Percentiles rank a stretch among this genome's conserved stretches.
Evolutionary conservation across 2,888 invertebrate species (phyloP).

Genomic region (Caenorhabditis sp.): DNA sequence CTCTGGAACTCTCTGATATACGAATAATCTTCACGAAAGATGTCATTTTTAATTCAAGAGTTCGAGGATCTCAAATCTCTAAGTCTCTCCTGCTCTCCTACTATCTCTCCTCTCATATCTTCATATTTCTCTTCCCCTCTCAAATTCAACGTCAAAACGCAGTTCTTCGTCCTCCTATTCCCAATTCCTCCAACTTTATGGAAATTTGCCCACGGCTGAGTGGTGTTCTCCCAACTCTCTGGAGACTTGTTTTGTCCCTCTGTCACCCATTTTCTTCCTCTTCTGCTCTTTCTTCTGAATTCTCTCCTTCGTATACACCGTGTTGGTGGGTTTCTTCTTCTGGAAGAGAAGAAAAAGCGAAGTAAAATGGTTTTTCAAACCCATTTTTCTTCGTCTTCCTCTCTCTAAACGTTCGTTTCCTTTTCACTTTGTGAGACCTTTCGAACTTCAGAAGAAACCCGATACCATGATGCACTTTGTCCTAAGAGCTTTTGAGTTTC

Average conservation of each 20-base stretch:
- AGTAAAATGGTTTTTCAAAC: neutral
- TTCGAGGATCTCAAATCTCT: constrained; percentile 4
- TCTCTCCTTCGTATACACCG: constrained; percentile 14
- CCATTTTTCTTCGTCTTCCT: constrained; percentile 4
- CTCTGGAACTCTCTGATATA: too few species aligned
- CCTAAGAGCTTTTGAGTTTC: constrained; percentile 14
- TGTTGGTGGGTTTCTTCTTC: constrained; percentile 21
- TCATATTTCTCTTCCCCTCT: constrained; percentile 10
- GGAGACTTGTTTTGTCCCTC: constrained; percentile 61
- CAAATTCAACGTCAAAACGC: constrained; percentile 23
- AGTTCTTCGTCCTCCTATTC: too few species aligned
- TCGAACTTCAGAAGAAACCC: constrained; percentile 9
- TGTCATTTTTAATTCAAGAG: neutral
- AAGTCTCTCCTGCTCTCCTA: neutral
- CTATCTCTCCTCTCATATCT: constrained; percentile 11
- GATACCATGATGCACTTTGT: constrained; percentile 4
- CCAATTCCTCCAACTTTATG: constrained; percentile 44
- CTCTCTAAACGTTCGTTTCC: constrained; percentile 11
- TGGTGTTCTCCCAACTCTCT: constrained; percentile 48
- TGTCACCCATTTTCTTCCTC: constrained; percentile 41
- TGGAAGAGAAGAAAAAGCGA: constrained; percentile 1
- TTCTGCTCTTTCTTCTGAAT: constrained; percentile 7
- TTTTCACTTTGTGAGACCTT: neutral
- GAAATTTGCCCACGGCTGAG: constrained; percentile 58
- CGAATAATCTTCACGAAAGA: neutral